These are phyloP conservation scores for Montipora efflorescens DNA, from an alignment of 64 coral and sea anemone species.

Conservation along the genomic window DNA sequence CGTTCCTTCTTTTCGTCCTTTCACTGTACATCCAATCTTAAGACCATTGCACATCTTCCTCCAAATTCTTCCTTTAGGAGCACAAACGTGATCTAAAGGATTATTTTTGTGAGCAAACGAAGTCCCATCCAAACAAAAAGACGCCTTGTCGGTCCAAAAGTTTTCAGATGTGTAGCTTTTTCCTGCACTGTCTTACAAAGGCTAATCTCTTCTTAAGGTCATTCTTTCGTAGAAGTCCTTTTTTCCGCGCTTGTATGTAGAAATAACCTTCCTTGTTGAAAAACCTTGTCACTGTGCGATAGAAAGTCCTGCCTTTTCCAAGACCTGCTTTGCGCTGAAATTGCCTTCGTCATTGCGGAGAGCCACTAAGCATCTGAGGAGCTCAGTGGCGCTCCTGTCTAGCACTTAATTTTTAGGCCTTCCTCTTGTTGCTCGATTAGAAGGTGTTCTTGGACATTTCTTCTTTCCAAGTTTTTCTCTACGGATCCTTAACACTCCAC, in stretches of 20 bases:
- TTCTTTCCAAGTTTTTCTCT: too few relatives aligned
- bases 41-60: slow-evolving; percentile 20
- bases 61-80: slow-evolving; percentile 9
- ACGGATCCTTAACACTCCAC: too few relatives aligned
- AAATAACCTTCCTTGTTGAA: slow-evolving; percentile 30
- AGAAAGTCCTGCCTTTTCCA: slow-evolving; percentile 11
- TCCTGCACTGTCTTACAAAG: neutral
- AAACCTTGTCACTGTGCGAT: slow-evolving; percentile 14
- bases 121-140: slow-evolving; percentile 33
- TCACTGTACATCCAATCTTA: slow-evolving; percentile 1
- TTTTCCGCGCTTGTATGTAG: slow-evolving; percentile 46
- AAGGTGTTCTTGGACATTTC: too few relatives aligned
- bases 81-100: slow-evolving; percentile 32
- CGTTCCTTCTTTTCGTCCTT: slow-evolving; percentile 47
- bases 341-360: neutral
- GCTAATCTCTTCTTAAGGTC: slow-evolving; percentile 30
- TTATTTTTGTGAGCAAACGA: slow-evolving; percentile 16
- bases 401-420: slow-evolving; percentile 1
- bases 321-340: slow-evolving; percentile 33
- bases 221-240: slow-evolving; percentile 23
- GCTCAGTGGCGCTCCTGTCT: neutral
- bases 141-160: slow-evolving; percentile 27
- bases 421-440: neutral
- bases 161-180: neutral
- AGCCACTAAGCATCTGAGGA: slow-evolving; percentile 6